These are phyloP conservation scores for Diadromus collaris DNA, from an alignment of 2,888 invertebrate genomes.

Conservation along the genomic window DNA sequence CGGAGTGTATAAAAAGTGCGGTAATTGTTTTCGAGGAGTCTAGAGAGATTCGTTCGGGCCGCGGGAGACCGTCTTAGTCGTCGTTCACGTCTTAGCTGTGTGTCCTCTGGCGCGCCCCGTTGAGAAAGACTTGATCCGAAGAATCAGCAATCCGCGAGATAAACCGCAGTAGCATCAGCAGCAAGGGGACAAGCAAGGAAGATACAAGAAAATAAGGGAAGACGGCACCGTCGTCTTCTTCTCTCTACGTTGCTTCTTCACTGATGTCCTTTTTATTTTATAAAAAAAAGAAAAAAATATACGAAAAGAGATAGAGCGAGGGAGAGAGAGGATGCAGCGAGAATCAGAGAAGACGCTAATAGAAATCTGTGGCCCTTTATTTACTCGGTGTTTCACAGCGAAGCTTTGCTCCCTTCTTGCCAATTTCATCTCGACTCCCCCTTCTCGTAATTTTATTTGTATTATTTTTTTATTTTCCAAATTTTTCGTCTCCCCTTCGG, in stretches of 20 bases:
- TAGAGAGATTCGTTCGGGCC: conserved; percentile 53
- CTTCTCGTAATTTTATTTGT: conserved; percentile 52
- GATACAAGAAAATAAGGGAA: not conserved
- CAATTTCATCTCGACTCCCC: conserved; percentile 65
- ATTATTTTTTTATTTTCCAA: conserved; percentile 28
- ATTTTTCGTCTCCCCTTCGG: conserved; percentile 6
- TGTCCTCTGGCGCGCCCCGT: conserved; percentile 39
- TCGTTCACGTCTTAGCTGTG: conserved; percentile 34
- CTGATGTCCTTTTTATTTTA: conserved; percentile 43
- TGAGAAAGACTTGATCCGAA: conserved; percentile 33
- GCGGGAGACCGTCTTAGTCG: conserved; percentile 34
- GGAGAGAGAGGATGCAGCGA: conserved; percentile 1
- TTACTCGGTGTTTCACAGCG: conserved; percentile 68
- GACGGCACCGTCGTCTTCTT: not conserved
- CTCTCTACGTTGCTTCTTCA: conserved; percentile 18
- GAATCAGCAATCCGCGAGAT: not conserved
- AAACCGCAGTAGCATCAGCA: conserved; percentile 35
- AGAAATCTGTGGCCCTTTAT: conserved; percentile 74
- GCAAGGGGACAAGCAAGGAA: conserved; percentile 19
- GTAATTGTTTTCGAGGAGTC: conserved; percentile 64
- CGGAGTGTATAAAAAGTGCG: conserved; percentile 66
- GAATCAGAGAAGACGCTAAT: conserved; percentile 67
- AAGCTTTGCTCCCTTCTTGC: conserved; percentile 68
- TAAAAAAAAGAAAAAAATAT: not conserved
- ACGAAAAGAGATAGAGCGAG: not conserved